Evolutionary conservation across 2,888 invertebrate species (phyloP).

Genomic region (Archips crataeganus): DNA sequence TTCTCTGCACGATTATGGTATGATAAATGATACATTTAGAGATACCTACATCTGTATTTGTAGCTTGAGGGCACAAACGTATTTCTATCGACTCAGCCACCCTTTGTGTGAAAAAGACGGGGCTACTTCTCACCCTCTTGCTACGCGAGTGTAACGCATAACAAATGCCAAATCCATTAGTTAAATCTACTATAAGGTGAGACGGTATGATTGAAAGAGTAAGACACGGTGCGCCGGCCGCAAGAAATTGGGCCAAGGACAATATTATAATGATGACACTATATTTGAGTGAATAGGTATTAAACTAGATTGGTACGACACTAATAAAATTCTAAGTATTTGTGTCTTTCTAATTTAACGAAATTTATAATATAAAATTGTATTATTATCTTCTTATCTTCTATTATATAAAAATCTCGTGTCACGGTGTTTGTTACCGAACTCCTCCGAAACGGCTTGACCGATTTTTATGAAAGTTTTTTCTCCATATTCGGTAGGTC

Average conservation of each 20-base stretch:
- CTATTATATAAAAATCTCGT: too few relatives aligned
- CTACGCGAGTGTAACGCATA: conserved; percentile 1
- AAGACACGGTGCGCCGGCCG: neutral
- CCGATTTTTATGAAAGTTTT: too few relatives aligned
- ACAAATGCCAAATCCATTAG: conserved; percentile 7
- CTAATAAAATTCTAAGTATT: too few relatives aligned
- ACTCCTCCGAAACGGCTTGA: too few relatives aligned
- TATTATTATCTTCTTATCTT: too few relatives aligned
- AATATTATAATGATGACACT: neutral
- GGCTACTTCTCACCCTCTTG: neutral
- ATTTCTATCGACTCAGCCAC: conserved; percentile 1
- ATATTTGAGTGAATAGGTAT: neutral
- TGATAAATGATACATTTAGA: conserved; percentile 3
- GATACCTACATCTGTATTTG: conserved; percentile 2
- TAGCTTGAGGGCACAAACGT: neutral
- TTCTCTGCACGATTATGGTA: neutral
- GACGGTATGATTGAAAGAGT: conserved; percentile 3
- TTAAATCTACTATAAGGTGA: conserved; percentile 7
- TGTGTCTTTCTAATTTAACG: too few relatives aligned
- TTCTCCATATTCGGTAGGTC: too few relatives aligned
- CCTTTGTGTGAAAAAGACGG: conserved; percentile 11
- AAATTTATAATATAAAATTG: too few relatives aligned
- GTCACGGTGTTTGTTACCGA: too few relatives aligned
- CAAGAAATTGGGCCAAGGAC: conserved; percentile 6
- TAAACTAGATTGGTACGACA: neutral